These are phyloP conservation scores for Ptiloglossa arizonensis DNA, from an alignment of 1,140 invertebrate species.

Conservation along the genomic window DNA sequence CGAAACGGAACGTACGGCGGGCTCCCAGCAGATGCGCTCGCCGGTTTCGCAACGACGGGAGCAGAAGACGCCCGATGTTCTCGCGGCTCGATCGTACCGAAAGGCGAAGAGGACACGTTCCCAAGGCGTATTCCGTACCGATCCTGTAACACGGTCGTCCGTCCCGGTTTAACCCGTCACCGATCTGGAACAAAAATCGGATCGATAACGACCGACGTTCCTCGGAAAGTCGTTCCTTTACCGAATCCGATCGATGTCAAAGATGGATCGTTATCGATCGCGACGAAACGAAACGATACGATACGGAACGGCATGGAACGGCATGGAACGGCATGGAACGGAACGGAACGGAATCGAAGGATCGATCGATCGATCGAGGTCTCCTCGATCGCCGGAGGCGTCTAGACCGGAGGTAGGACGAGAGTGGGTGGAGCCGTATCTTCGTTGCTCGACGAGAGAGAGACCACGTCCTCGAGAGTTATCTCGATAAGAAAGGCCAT, in stretches of 20 bases:
- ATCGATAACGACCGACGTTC: too few relatives aligned
- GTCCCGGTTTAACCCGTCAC: slow-evolving; percentile 75
- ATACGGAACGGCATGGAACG: not conserved
- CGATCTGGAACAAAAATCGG: slow-evolving; percentile 67
- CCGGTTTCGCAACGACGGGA: slow-evolving; percentile 53
- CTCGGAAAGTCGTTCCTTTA: too few relatives aligned
- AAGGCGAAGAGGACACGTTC: slow-evolving; percentile 70
- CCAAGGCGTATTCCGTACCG: slow-evolving; percentile 62
- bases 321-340: not conserved
- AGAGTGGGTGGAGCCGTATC: slow-evolving; percentile 67
- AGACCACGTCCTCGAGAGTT: slow-evolving; percentile 69
- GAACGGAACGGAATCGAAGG: slow-evolving; percentile 5
- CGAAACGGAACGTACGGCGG: slow-evolving; percentile 21
- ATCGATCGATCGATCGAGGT: slow-evolving; percentile 51
- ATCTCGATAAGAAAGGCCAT: slow-evolving; percentile 80
- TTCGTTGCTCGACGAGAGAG: slow-evolving; percentile 63
- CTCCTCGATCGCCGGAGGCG: slow-evolving; percentile 65
- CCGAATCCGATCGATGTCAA: too few relatives aligned
- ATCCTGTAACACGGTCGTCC: slow-evolving; percentile 68
- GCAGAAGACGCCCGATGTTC: slow-evolving; percentile 64
- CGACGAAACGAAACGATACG: slow-evolving; percentile 10
- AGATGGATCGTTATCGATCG: slow-evolving; percentile 52
- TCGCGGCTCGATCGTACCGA: slow-evolving; percentile 51
- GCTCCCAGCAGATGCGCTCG: slow-evolving; percentile 46
- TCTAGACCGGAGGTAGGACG: slow-evolving; percentile 65